Evolutionary conservation across 2,113 vertebrate genomes (phyloP), one percentile per base, ranked within the genome.

Genomic region (Apistogramma diplotaenia): DNA sequence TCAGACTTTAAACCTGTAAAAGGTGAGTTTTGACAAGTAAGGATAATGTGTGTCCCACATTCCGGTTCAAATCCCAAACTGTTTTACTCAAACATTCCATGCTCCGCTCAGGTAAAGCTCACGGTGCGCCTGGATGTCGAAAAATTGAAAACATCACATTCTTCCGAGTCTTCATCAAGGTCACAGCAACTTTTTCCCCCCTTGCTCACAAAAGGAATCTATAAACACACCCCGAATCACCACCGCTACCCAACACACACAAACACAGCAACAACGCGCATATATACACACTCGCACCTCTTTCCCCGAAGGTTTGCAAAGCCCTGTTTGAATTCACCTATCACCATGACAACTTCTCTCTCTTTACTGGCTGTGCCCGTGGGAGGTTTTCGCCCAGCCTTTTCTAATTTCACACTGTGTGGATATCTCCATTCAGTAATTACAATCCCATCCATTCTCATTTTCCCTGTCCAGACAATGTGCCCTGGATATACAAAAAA

Each of bases 401-500:
- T 94, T 93, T 94, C 89, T 92, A 94, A 94, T 94, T 94, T 94
- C 94, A 94, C 94, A 93, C 89, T 94, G 91, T 93, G 93, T 94
- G 94, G 91, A 93, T 93, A 93, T 94, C 93, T 93, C 92, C 91
- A 93, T 93, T 94, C 92, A 92, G 92, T 92, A 89, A 93, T 93
- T 94, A 92, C 89, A 89, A 91, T 89, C 86, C 90, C 92, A 93
- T 94, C 91, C 89, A 94, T 94, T 93, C 92, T 92, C 91, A 93
- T 93, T 92, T 80, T 89, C 81, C 86, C 87, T 86, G 92, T 94
- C 93, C 91, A 91, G 84, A 93, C 90, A 93, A 90, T 87, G 87
- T 87, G 85, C 87, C 92, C 87, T 82, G 81, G 83, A 92, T 85
- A 87, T 72, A 90, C 88, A 87, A 58, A 12, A 46, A 31, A 75